Base-by-base conservation (phyloP, 2,797 vertebrate genomes). In the Huso huso region DNA sequence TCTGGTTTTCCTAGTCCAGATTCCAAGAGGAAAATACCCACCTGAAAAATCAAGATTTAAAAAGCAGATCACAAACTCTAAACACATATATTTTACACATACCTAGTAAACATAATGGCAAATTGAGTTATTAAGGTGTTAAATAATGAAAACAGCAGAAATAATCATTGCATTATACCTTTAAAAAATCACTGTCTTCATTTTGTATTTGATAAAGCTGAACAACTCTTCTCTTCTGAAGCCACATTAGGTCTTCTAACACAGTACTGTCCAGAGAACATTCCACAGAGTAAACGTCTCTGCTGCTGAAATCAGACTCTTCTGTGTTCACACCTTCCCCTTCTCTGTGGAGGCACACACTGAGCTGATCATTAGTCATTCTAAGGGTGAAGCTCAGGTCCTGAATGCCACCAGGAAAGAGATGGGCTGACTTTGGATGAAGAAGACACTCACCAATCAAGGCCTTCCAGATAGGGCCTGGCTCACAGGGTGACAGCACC, bases 11-110 rank as follows among this genome's bases (percentile, higher is more conserved):
- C 87, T 49, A 99, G 81, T 1, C 93, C 94, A 64, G 81, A 73
- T 84, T 98, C 96, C 73, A 97, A 73, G 74, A 99, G 81, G 77
- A 93, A 95, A 76, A 99, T 90, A 74, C 92, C 93, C 71, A 98
- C 84, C 97, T 99, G 80, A 51, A 66, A 75, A 72, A 77, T 18
- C 9, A 69, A 63, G 50, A 7, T 60, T 18, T 58, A 1, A 51
- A 8, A 8, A 12, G 10, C 15, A 11, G 4, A 6, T 18, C 12
- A 65, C 9, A 6, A 12, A 57, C 37, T 3, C 12, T 48, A 53
- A 3, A 52, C 51, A 12, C 51, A 53, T 3, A 53, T 9, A 53
- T 53, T 9, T 9, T 53, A 9, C 8, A 9, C 8, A 8, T 53
- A 53, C 51, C 12, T 9, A 6, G 7, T 23, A 10, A 9, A 57